These are phyloP conservation scores for Tipula unca DNA, from an alignment of 2,888 invertebrate species.

Conservation along the genomic window DNA sequence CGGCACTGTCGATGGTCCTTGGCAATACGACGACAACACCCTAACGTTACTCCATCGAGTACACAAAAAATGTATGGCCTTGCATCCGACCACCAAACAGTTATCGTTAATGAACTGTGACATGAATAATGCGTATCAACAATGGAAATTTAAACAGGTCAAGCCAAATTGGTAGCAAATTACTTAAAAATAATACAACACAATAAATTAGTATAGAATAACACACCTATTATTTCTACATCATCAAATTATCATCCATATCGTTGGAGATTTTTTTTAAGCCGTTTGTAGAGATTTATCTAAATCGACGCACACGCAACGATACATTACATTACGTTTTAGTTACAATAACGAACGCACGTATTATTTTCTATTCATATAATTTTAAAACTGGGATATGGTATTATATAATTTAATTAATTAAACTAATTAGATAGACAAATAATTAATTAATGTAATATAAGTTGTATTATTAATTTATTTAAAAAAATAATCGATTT, in stretches of 20 bases:
- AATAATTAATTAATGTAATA: background rate
- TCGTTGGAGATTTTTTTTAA: background rate
- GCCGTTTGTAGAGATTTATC: background rate
- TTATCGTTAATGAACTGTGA: slow-evolving; percentile 77
- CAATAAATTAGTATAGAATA: background rate
- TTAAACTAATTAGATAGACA: background rate
- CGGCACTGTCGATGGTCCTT: slow-evolving; percentile 91
- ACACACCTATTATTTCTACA: background rate
- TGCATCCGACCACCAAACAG: slow-evolving; percentile 72
- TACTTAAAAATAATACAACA: background rate
- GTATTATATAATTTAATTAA: slow-evolving; percentile 1
- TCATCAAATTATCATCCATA: background rate
- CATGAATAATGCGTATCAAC: slow-evolving; percentile 74
- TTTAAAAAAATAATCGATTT: background rate
- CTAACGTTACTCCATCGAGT: slow-evolving; percentile 66
- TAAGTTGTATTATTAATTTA: background rate
- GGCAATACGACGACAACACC: slow-evolving; percentile 77
- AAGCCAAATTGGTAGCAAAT: slow-evolving; percentile 53
- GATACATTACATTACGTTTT: background rate
- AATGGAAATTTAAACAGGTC: slow-evolving; percentile 75
- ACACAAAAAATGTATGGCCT: slow-evolving; percentile 71
- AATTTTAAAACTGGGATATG: background rate
- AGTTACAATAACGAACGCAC: background rate
- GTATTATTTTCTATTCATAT: background rate
- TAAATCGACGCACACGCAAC: background rate